These are phyloP conservation scores for Polietes domitor DNA, from an alignment of 2,888 invertebrate species.

Conservation along the genomic window DNA sequence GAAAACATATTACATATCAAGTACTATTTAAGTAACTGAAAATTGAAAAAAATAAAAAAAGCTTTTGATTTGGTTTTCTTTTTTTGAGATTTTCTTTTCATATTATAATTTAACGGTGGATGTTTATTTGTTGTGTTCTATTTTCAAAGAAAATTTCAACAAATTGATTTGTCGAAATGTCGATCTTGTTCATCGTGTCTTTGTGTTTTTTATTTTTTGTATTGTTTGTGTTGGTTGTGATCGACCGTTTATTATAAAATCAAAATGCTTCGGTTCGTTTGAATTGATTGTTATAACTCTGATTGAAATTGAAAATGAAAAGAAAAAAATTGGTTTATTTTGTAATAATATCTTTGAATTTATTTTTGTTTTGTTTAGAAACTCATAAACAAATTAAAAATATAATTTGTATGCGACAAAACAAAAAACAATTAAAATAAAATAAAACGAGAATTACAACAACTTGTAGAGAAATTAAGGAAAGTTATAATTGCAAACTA, in stretches of 20 bases:
- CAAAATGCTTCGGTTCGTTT: slow-evolving; percentile 36
- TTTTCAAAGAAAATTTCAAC: slow-evolving; percentile 41
- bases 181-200: too few species aligned
- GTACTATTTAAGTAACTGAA: too few species aligned
- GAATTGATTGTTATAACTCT: background rate
- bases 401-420: slow-evolving; percentile 69
- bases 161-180: slow-evolving; percentile 10
- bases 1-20: too few species aligned
- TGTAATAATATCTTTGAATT: slow-evolving; percentile 37
- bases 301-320: background rate
- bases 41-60: too few species aligned
- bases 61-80: background rate
- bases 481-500: slow-evolving; percentile 51
- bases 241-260: background rate
- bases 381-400: slow-evolving; percentile 56
- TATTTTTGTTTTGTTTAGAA: slow-evolving; percentile 44
- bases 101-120: slow-evolving; percentile 61
- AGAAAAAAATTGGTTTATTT: slow-evolving; percentile 33
- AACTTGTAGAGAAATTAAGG: slow-evolving; percentile 39
- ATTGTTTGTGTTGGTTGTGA: too few species aligned
- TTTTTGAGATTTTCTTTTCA: background rate
- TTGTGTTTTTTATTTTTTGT: background rate
- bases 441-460: slow-evolving; percentile 14
- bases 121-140: slow-evolving; percentile 31
- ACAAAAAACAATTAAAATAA: slow-evolving; percentile 43